These are phyloP conservation scores for Pammene aurita DNA, from an alignment of 2,888 invertebrate genomes.

Conservation along the genomic window DNA sequence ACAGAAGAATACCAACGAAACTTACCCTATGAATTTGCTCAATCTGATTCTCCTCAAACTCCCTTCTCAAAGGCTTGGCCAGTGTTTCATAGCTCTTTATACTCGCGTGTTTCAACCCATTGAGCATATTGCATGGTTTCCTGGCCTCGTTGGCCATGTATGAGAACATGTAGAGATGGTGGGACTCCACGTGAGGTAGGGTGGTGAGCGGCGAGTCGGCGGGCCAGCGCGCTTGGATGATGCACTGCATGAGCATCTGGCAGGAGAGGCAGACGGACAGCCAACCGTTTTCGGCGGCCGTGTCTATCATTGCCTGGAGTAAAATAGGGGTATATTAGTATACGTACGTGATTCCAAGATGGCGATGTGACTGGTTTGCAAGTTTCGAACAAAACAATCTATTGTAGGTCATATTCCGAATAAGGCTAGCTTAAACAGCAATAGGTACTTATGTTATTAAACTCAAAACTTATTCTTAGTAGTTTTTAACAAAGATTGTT, in stretches of 20 bases:
- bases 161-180: conserved; percentile 84
- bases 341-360: neutral
- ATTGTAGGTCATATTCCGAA: no score
- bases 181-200: conserved; percentile 89
- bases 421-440: no score
- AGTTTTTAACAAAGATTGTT: no score
- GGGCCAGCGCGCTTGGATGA: conserved; percentile 96
- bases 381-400: no score
- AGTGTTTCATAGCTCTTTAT: conserved; percentile 84
- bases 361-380: no score
- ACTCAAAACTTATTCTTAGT: no score
- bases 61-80: conserved; percentile 84
- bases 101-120: conserved; percentile 82
- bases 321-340: neutral
- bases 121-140: conserved; percentile 76
- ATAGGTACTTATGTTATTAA: no score
- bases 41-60: conserved; percentile 87
- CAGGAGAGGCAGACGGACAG: conserved; percentile 90
- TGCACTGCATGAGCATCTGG: conserved; percentile 92
- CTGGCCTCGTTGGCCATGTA: conserved; percentile 70
- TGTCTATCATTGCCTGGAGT: conserved; percentile 96
- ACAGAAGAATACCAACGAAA: conserved; percentile 3
- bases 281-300: conserved; percentile 95
- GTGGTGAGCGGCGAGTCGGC: conserved; percentile 88
- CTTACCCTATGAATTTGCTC: conserved; percentile 86